A percentile compares a stretch with the other conserved stretches of the same genome.
phyloP scores from a whole-genome alignment of 1,140 invertebrate genomes.

The Polyergus mexicanus region DNA sequence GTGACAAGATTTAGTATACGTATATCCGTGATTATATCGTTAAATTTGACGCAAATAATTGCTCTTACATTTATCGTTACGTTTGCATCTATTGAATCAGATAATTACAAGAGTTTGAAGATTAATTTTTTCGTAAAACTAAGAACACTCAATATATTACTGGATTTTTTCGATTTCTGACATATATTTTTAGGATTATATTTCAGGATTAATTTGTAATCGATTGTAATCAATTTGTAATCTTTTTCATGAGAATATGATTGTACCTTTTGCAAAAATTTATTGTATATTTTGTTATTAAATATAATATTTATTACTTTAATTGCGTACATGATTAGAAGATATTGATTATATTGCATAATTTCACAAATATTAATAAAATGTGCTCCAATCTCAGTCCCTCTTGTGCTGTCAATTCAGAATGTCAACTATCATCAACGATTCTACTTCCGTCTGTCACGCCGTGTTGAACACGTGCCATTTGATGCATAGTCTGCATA shows the following conservation, averaged over 20 bases:
- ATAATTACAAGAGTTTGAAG: neutral
- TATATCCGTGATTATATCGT: neutral
- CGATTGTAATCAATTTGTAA: too few relatives aligned
- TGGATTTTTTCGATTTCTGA: too few relatives aligned
- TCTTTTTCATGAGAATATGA: neutral
- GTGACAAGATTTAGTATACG: neutral
- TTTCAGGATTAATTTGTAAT: neutral
- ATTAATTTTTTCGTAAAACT: neutral
- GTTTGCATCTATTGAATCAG: neutral
- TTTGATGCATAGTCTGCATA: constrained; percentile 48
- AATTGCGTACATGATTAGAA: neutral
- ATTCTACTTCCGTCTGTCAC: constrained; percentile 18
- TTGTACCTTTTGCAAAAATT: neutral
- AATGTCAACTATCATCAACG: constrained; percentile 40
- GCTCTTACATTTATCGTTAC: neutral
- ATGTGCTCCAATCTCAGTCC: neutral
- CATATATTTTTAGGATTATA: too few relatives aligned
- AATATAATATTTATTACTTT: neutral
- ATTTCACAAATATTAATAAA: constrained; percentile 15
- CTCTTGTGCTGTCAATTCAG: constrained; percentile 29
- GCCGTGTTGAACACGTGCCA: constrained; percentile 41
- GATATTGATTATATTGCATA: neutral
- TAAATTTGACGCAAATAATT: constrained; percentile 11
- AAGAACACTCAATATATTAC: neutral
- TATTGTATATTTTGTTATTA: neutral